phyloP scores from a whole-genome alignment of 2,113 vertebrate species.

The Trematocara marginatum region DNA sequence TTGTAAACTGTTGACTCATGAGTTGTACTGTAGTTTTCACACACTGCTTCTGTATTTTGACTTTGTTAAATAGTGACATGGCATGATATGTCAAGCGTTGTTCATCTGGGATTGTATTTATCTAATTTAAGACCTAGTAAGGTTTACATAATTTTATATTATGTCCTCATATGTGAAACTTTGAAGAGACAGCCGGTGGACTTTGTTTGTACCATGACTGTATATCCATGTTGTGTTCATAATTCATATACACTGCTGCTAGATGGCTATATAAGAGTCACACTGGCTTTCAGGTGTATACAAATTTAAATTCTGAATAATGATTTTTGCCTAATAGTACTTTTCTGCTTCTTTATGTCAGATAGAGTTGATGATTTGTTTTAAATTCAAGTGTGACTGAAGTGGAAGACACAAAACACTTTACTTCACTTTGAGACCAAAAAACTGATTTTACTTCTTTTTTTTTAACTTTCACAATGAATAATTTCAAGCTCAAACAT shows the following conservation, averaged over 20 bases:
- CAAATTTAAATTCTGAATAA: not conserved
- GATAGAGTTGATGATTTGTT: not conserved
- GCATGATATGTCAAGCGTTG: not conserved
- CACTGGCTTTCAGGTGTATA: not conserved
- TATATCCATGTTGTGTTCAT: not conserved
- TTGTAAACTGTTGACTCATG: not conserved
- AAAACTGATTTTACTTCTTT: not conserved
- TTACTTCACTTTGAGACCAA: not conserved
- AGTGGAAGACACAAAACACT: not conserved
- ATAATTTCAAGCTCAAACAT: conserved; percentile 40
- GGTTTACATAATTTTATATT: not conserved
- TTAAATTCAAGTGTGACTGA: not conserved
- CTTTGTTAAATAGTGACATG: not conserved
- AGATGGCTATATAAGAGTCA: not conserved
- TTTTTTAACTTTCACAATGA: not conserved
- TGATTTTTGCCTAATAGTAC: not conserved
- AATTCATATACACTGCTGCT: not conserved
- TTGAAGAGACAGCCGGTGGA: not conserved
- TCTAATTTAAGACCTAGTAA: not conserved
- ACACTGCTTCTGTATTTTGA: not conserved
- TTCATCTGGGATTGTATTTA: not conserved
- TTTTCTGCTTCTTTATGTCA: not conserved
- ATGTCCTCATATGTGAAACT: not conserved
- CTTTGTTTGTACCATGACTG: not conserved
- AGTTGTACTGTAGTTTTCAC: not conserved